Evolutionary conservation across 2,113 vertebrate species (phyloP), one percentile per base, ranked within the genome.

Genomic region (Ceyx melanurus): DNA sequence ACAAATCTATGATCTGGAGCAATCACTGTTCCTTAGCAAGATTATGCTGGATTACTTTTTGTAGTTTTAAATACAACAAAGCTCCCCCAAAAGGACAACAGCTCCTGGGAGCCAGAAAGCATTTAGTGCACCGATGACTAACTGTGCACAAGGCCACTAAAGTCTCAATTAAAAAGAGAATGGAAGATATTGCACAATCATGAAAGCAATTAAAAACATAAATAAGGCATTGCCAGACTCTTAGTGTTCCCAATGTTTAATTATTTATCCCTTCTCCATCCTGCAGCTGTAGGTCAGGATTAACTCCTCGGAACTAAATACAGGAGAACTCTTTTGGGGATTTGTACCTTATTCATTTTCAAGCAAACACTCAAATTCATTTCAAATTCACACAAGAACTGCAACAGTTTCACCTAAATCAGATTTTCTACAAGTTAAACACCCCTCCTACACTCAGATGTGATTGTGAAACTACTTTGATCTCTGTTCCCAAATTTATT

Each of bases 341-440:
- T 97, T 97, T 97, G 95, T 95, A 94, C 89, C 91, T 93, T 90
- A 95, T 90, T 97, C 93, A 95, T 92, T 97, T 97, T 57, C 92
- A 96, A 94, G 91, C 74, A 94, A 97, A 96, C 89, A 97, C 88
- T 95, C 90, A 95, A 96, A 96, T 97, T 97, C 94, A 97, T 97
- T 97, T 96, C 89, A 77, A 94, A 97, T 97, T 97, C 94, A 92
- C 93, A 97, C 84, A 95, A 96, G 96, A 92, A 96, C 95, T 95
- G 93, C 96, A 96, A 96, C 86, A 97, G 97, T 95, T 97, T 98
- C 96, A 95, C 96, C 96, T 96, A 98, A 98, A 98, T 98, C 97
- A 95, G 98, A 98, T 98, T 97, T 98, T 98, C 97, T 97, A 96
- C 97, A 97, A 98, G 97, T 97, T 97, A 97, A 97, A 96, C 96